A percentile compares a stretch with the other conserved stretches of the same genome.
phyloP scores from a whole-genome alignment of 2,888 invertebrate genomes.

The Pemphredon lugubris region DNA sequence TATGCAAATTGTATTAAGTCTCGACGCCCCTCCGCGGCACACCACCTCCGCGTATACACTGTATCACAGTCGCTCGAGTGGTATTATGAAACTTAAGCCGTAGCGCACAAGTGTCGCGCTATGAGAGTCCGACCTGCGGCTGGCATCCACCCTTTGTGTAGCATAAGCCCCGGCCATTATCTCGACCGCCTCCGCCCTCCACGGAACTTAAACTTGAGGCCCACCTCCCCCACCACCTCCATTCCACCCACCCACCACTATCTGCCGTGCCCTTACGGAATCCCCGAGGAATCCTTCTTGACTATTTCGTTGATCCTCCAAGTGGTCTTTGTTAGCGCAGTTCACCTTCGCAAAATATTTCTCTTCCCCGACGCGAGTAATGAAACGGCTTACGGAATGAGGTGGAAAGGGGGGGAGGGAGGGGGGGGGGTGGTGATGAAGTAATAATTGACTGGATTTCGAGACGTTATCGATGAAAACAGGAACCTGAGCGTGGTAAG shows the following conservation, averaged over 20 bases:
- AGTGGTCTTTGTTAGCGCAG: slow-evolving; percentile 38
- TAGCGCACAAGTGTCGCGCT: slow-evolving; percentile 77
- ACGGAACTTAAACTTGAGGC: slow-evolving; percentile 46
- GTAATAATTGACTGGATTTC: too few relatives aligned
- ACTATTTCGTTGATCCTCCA: slow-evolving; percentile 46
- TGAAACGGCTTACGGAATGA: too few relatives aligned
- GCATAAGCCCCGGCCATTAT: slow-evolving; percentile 69
- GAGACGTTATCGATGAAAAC: too few relatives aligned
- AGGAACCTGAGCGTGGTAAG: too few relatives aligned
- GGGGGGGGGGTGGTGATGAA: too few relatives aligned
- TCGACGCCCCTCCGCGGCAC: slow-evolving; percentile 44
- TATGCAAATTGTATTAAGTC: slow-evolving; percentile 77
- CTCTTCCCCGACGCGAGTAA: too few relatives aligned
- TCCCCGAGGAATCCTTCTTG: slow-evolving; percentile 44
- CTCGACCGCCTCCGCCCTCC: slow-evolving; percentile 50
- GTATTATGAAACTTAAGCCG: slow-evolving; percentile 79
- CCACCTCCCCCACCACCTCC: slow-evolving; percentile 14
- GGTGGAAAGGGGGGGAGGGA: too few relatives aligned
- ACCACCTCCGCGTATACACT: slow-evolving; percentile 62
- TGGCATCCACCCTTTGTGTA: slow-evolving; percentile 61
- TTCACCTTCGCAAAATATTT: slow-evolving; percentile 33
- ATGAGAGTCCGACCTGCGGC: slow-evolving; percentile 55
- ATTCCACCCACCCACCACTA: slow-evolving; percentile 5
- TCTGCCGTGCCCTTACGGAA: slow-evolving; percentile 36
- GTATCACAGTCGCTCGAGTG: slow-evolving; percentile 71